Base-by-base conservation (phyloP, 2,888 invertebrate species). In the Timandra comae region DNA sequence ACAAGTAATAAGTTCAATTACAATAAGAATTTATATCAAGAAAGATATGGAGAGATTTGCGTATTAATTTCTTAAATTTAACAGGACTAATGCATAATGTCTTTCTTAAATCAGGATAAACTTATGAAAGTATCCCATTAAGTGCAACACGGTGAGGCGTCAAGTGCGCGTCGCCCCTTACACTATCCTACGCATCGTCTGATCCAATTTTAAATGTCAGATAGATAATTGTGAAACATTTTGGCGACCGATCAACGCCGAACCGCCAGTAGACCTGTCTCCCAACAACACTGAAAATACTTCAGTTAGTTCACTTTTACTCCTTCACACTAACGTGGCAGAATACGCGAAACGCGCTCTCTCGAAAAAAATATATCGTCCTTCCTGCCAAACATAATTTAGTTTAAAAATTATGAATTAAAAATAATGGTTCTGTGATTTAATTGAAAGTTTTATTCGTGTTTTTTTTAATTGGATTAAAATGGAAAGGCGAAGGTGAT, bases 151-250 rank as follows among this genome's bases (percentile, higher is more conserved):
- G n/a, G n/a, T n/a, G n/a, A n/a, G 4, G 16, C 16, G 16, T 3
- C 16, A 16, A 16, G 16, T 16, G 16, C 32, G 30, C 40, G 33
- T 49, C 46, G 46, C 43, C 41, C 66, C 67, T 57, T 50, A 59
- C 39, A 35, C 57, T 63, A 67, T 52, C 61, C 61, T 61, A 60
- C 68, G 64, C 63, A 52, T 57, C 56, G 63, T 69, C 66, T 70
- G 80, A 71, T 80, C 82, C 80, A 77, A 81, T 84, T 85, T 85
- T 81, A 82, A 84, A 84, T 85, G 82, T 84, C 84, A 84, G 78
- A 76, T 76, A 78, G 80, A 78, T 81, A 81, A 82, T 84, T 84
- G 82, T 82, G 82, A 71, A 82, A 81, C 72, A 48, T 60, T 57
- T 72, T 79, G 82, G 81, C 82, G 70, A 63, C 65, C 56, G 61